These are phyloP conservation scores for Magallana ariakensis DNA, from an alignment of 1,140 invertebrate species.

Conservation along the genomic window DNA sequence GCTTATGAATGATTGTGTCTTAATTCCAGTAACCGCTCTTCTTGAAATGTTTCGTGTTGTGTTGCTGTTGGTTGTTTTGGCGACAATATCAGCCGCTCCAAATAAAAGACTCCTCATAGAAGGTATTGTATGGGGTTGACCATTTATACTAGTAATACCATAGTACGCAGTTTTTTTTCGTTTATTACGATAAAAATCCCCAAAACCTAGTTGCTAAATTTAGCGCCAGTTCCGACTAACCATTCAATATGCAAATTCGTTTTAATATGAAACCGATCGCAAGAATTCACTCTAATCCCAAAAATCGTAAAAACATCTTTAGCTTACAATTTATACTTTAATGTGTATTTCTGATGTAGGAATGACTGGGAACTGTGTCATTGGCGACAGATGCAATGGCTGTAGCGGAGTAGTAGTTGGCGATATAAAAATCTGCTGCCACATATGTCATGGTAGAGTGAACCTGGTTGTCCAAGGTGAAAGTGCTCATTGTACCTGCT, in stretches of 20 bases:
- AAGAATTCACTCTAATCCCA: too few relatives aligned
- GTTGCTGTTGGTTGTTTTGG: background rate
- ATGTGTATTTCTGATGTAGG: background rate
- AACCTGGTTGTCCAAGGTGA: background rate
- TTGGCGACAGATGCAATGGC: background rate
- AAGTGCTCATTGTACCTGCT: background rate
- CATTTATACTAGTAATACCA: too few relatives aligned
- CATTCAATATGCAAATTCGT: too few relatives aligned
- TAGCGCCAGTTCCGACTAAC: too few relatives aligned
- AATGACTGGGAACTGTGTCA: background rate
- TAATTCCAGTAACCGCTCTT: background rate
- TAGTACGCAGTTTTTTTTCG: too few relatives aligned
- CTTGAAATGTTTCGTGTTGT: background rate
- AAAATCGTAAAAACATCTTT: too few relatives aligned
- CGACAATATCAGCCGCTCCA: background rate
- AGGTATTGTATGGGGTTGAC: background rate
- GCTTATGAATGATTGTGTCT: too few relatives aligned
- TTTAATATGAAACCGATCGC: too few relatives aligned
- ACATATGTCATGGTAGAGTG: background rate
- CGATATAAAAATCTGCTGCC: background rate
- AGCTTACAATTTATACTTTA: too few relatives aligned
- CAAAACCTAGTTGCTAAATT: too few relatives aligned
- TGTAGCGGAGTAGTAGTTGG: background rate
- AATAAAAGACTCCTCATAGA: background rate
- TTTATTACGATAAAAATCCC: too few relatives aligned